Evolutionary conservation across 2,113 vertebrate species (phyloP), one percentile per base, ranked within the genome.

Genomic region (Pitta sordida): DNA sequence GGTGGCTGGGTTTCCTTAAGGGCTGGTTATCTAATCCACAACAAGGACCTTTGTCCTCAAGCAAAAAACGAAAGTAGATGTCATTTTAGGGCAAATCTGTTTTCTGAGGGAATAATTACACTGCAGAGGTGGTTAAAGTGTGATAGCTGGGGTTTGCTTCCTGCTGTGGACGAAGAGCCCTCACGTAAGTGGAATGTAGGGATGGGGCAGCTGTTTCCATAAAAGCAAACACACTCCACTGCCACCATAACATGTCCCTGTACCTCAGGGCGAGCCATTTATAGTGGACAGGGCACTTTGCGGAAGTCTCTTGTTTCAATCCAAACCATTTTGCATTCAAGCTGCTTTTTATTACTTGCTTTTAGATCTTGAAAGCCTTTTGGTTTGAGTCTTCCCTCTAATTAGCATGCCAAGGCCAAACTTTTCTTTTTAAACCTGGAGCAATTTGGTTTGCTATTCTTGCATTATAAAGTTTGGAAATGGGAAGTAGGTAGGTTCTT

Each of bases 301-400:
- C 1, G 3, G 96, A 94, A 90, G 58, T 41, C 49, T 94, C 87
- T 87, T 85, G 82, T 90, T 93, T 90, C 90, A 83, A 6, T 83
- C 67, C 65, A 76, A 91, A 30, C 58, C 17, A 2, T 85, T 94
- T 68, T 79, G 58, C 65, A 44, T 93, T 85, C 83, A 96, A 93
- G 79, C 94, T 95, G 91, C 67, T 94, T 96, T 95, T 96, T 94
- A 91, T 96, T 93, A 87, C 63, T 85, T 68, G 41, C 79, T 85
- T 80, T 90, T 85, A 90, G 90, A 94, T 87, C 81, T 86, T 59
- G 75, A 89, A 96, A 96, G 63, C 85, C 70, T 82, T 84, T 85
- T 65, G 90, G 37, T 83, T 88, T 79, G 58, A 82, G 41, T 21
- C 60, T 59, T 52, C 58, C 75, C 62, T 56, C 77, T 53, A 83